These are phyloP conservation scores for Pseudoips prasinana DNA, from an alignment of 2,888 invertebrate species.

Conservation along the genomic window DNA sequence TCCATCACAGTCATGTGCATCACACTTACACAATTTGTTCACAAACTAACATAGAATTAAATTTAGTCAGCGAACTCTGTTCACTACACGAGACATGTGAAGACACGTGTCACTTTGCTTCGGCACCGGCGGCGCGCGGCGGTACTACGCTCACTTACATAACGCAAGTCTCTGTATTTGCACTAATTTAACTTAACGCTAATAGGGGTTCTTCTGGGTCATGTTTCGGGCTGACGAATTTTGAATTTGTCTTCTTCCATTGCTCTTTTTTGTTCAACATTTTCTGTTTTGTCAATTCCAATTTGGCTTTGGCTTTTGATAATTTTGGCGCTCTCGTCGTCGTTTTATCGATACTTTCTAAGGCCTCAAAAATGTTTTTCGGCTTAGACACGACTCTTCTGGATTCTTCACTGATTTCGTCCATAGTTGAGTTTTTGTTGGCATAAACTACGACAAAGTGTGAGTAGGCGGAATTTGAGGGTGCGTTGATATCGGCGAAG, in stretches of 20 bases:
- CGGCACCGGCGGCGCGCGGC: slow-evolving; percentile 21
- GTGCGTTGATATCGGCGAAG: slow-evolving; percentile 94
- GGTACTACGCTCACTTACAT: slow-evolving; percentile 61
- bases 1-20: slow-evolving; percentile 38
- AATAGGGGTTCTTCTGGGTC: slow-evolving; percentile 84
- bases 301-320: slow-evolving; percentile 85
- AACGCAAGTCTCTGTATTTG: slow-evolving; percentile 67
- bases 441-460: slow-evolving; percentile 92
- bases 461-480: slow-evolving; percentile 89
- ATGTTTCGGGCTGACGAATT: slow-evolving; percentile 61
- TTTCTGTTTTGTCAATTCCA: slow-evolving; percentile 77
- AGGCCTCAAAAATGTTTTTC: slow-evolving; percentile 92
- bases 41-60: slow-evolving; percentile 45
- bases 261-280: slow-evolving; percentile 67
- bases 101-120: slow-evolving; percentile 47
- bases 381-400: slow-evolving; percentile 79
- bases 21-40: slow-evolving; percentile 43
- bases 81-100: slow-evolving; percentile 42
- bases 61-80: slow-evolving; percentile 63
- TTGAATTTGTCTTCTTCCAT: slow-evolving; percentile 69
- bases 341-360: slow-evolving; percentile 86
- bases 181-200: slow-evolving; percentile 84
- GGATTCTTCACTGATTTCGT: slow-evolving; percentile 73
- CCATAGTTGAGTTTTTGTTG: slow-evolving; percentile 87
- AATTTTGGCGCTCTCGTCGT: slow-evolving; percentile 66